phyloP scores from a whole-genome alignment of 2,797 vertebrate species.

The Cephalopachus bancanus region DNA sequence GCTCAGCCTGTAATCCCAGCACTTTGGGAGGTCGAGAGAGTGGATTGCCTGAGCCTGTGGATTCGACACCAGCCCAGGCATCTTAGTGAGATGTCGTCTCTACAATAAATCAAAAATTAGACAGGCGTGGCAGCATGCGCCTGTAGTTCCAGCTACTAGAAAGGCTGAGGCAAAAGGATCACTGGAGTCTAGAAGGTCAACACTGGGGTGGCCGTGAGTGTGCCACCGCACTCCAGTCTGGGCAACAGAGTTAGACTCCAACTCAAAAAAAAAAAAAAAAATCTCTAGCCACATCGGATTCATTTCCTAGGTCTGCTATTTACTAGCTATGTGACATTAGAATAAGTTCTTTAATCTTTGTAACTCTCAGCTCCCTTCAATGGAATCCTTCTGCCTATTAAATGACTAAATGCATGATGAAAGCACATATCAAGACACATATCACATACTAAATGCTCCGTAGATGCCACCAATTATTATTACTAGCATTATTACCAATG shows the following conservation, averaged over 20 bases:
- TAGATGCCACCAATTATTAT: background rate
- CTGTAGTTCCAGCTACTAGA: background rate
- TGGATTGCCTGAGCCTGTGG: background rate
- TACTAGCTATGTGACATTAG: slow-evolving; percentile 4
- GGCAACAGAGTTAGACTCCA: background rate
- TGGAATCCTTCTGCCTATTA: background rate
- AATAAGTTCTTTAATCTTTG: background rate
- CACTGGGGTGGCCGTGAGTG: background rate
- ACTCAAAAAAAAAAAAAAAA: background rate
- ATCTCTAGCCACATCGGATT: background rate
- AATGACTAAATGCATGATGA: background rate
- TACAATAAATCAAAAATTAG: background rate
- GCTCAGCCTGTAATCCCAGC: background rate
- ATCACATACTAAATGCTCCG: background rate
- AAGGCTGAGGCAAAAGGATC: background rate
- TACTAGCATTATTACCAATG: background rate
- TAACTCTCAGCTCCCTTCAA: background rate
- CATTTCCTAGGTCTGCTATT: background rate
- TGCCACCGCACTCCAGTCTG: background rate
- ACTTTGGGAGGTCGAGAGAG: background rate
- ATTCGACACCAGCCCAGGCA: background rate
- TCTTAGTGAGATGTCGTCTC: background rate
- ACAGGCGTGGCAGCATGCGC: background rate
- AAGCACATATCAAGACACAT: background rate
- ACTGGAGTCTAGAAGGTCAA: background rate